Evolutionary conservation across 2,113 vertebrate species (phyloP).

Genomic region (Rallus limicola): DNA sequence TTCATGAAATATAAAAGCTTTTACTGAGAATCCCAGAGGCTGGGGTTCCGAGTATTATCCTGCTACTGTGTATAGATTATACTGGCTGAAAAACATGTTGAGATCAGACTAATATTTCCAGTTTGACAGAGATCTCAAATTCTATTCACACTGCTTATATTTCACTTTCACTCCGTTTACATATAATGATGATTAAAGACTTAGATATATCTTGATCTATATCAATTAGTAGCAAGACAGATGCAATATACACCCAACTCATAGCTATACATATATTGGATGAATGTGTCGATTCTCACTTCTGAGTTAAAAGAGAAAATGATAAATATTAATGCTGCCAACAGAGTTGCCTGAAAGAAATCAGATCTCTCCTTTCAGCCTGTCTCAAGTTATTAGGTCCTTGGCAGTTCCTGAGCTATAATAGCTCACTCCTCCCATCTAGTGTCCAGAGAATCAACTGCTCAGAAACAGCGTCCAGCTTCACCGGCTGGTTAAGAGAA

Average conservation of each 20-base stretch:
- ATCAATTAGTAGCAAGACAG: background rate
- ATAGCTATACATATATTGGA: background rate
- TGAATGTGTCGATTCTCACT: background rate
- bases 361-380: background rate
- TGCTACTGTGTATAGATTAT: background rate
- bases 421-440: conserved; percentile 51
- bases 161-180: background rate
- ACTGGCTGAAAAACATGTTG: background rate
- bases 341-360: background rate
- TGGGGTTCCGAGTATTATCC: background rate
- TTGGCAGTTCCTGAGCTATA: background rate
- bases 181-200: background rate
- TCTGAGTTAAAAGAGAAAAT: background rate
- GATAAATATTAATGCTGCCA: background rate
- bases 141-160: background rate
- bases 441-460: conserved; percentile 26
- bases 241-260: background rate
- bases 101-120: background rate
- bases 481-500: background rate
- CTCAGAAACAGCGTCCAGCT: background rate
- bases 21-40: background rate
- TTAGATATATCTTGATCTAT: background rate
- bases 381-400: background rate
- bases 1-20: background rate
- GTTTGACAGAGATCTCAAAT: background rate